phyloP scores from a whole-genome alignment of 2,113 vertebrate genomes.

The Dromas ardeola region DNA sequence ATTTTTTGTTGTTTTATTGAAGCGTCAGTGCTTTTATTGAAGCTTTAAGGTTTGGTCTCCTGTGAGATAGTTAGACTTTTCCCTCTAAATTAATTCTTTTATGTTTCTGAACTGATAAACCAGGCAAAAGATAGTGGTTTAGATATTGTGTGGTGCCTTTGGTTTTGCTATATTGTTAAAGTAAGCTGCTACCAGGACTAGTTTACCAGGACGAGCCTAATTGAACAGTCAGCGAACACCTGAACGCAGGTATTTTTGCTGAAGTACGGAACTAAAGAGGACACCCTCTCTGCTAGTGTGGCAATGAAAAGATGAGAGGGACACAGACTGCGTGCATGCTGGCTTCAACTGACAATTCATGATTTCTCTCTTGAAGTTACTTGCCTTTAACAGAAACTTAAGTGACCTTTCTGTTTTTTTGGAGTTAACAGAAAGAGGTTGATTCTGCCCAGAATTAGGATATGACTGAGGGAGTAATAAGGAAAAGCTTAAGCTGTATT shows the following conservation, averaged over 20 bases:
- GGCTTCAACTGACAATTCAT: background rate
- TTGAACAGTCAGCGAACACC: background rate
- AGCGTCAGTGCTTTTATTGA: background rate
- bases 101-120: background rate
- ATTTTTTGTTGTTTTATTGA: background rate
- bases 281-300: background rate
- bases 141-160: background rate
- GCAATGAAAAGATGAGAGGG: background rate
- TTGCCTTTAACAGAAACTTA: background rate
- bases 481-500: background rate
- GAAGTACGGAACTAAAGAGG: background rate
- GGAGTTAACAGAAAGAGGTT: background rate
- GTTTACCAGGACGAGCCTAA: background rate
- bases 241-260: background rate
- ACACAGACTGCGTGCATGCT: background rate
- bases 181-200: background rate
- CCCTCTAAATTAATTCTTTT: background rate
- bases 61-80: background rate
- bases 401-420: background rate
- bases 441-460: background rate
- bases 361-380: background rate
- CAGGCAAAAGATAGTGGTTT: background rate
- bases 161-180: background rate
- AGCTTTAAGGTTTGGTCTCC: background rate
- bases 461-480: background rate